phyloP scores from a whole-genome alignment of 2,113 vertebrate genomes.

The Arvicanthis niloticus region DNA sequence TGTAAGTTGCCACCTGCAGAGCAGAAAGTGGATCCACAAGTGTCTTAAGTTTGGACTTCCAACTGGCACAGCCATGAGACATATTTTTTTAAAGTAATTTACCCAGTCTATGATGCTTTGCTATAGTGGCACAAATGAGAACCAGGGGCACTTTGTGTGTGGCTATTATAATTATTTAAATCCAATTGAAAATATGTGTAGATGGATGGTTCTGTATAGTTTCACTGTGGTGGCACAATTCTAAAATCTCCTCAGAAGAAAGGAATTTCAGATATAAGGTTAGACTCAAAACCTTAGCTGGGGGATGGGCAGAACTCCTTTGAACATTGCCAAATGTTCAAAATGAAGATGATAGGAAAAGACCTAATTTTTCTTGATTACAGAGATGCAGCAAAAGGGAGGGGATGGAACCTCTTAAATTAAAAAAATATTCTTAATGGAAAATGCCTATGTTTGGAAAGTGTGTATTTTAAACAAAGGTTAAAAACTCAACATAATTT shows the following conservation, averaged over 20 bases:
- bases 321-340: conserved; percentile 36
- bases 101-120: background rate
- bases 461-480: conserved; percentile 55
- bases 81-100: background rate
- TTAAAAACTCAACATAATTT: conserved; percentile 41
- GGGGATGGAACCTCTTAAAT: background rate
- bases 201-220: background rate
- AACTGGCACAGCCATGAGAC: background rate
- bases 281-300: conserved; percentile 8
- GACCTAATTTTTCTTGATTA: conserved; percentile 51
- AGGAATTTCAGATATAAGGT: conserved; percentile 40
- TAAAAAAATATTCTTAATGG: conserved; percentile 31
- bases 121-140: background rate
- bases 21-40: background rate
- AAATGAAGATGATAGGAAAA: conserved; percentile 63
- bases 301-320: background rate
- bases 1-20: background rate
- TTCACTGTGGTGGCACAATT: conserved; percentile 44
- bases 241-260: conserved; percentile 27
- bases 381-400: conserved; percentile 45
- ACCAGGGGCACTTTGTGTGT: conserved; percentile 17
- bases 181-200: conserved; percentile 27
- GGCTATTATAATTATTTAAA: conserved; percentile 27
- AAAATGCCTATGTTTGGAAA: conserved; percentile 59
- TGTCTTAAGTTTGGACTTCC: background rate